Evolutionary conservation across 2,113 vertebrate species (phyloP), one percentile per base, ranked within the genome.

Genomic region (Natator depressus): DNA sequence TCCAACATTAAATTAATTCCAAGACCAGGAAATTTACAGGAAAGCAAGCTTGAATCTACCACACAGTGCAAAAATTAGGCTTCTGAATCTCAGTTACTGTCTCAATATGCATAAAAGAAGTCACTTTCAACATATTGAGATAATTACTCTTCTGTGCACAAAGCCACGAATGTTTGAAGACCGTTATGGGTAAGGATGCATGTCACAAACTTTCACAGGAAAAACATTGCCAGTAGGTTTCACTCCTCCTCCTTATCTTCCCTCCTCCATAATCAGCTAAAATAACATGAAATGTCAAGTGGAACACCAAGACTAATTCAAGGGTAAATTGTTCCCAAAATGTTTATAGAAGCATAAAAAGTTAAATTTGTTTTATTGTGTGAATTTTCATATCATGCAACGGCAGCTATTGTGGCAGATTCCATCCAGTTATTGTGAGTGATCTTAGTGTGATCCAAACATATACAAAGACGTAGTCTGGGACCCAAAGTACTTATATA

Each of bases 161-260:
- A 89, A 95, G 84, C 51, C 80, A 85, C 85, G 27, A 80, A 13
- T 59, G 0, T 80, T 88, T 88, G 12, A 89, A 88, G 78, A 31
- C 17, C 80, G 35, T 55, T 93, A 94, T 93, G 50, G 87, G 55
- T 80, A 84, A 95, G 80, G 83, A 88, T 78, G 83, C 14, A 31
- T 31, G 57, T 62, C 78, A 86, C 0, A 0, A 91, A 84, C 62
- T 22, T 94, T 93, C 91, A 87, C 20, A 94, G 85, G 78, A 95
- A 90, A 90, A 92, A 89, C 93, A 92, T 6, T 92, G 90, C 80
- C 95, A 97, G 95, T 92, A 97, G 80, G 51, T 95, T 96, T 96
- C 80, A 89, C 91, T 94, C 94, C 93, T 78, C 25, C 83, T 95
- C 89, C 85, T 49, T 69, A 84, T 88, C 69, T 86, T 82, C n/a